phyloP scores from a whole-genome alignment of 2,797 vertebrate species.

The Pristis pectinata region DNA sequence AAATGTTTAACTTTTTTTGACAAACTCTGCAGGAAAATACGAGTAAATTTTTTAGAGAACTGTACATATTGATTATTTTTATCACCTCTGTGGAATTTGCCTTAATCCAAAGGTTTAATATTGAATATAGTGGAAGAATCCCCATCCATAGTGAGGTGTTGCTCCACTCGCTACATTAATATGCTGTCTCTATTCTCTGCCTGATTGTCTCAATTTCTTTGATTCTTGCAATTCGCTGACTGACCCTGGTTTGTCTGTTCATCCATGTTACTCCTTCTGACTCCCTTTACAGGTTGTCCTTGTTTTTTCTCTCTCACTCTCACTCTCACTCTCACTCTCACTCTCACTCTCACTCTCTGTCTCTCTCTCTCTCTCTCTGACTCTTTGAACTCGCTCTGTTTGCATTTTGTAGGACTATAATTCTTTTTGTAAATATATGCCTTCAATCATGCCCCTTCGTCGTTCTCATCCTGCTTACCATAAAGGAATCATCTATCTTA shows the following conservation, averaged over 20 bases:
- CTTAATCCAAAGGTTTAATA: neutral
- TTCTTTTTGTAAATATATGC: constrained; percentile 36
- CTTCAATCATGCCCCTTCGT: constrained; percentile 12
- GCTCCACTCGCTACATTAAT: neutral
- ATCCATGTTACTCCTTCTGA: neutral
- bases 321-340: too few species aligned
- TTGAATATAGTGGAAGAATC: neutral
- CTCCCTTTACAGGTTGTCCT: neutral
- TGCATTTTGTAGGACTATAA: neutral
- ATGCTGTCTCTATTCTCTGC: neutral
- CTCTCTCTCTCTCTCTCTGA: neutral
- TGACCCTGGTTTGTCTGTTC: neutral
- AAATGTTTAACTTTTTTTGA: neutral
- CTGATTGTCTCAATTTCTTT: neutral
- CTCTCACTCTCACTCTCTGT: neutral
- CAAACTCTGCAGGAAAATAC: neutral
- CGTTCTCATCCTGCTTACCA: constrained; percentile 22
- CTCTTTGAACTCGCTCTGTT: neutral
- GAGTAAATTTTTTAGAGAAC: neutral
- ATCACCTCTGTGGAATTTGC: neutral
- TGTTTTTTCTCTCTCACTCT: neutral
- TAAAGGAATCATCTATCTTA: constrained; percentile 21
- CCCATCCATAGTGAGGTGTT: neutral
- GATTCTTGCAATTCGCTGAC: neutral
- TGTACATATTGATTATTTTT: neutral